phyloP scores from a whole-genome alignment of 2,888 invertebrate species.

The Heliconius cydno region DNA sequence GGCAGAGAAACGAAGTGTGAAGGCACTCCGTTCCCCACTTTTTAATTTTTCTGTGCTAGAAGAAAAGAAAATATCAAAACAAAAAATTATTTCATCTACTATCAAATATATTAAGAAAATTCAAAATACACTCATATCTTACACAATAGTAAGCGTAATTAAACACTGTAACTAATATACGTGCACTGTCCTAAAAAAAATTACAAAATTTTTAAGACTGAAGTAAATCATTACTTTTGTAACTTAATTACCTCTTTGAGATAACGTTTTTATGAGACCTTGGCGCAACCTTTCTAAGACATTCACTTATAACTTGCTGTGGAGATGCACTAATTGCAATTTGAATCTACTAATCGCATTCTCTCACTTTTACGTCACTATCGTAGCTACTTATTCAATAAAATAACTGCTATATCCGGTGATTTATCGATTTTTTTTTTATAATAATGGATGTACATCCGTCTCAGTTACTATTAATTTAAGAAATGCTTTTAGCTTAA shows the following conservation, averaged over 20 bases:
- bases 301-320: constrained; percentile 55
- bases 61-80: not conserved
- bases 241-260: constrained; percentile 49
- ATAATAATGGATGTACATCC: not conserved
- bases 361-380: constrained; percentile 31
- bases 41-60: too few relatives aligned
- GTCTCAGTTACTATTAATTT: not conserved
- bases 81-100: not conserved
- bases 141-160: not conserved
- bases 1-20: too few relatives aligned
- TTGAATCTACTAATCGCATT: constrained; percentile 32
- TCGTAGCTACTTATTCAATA: not conserved
- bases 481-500: not conserved
- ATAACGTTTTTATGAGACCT: constrained; percentile 53
- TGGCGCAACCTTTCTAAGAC: constrained; percentile 64
- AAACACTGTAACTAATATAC: not conserved
- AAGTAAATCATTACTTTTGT: constrained; percentile 40
- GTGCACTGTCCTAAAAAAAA: constrained; percentile 7
- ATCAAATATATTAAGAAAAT: not conserved
- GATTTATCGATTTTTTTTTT: constrained; percentile 15
- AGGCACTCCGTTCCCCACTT: too few relatives aligned
- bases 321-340: constrained; percentile 43
- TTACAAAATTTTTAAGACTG: constrained; percentile 19
- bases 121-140: not conserved
- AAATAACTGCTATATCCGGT: constrained; percentile 12